Evolutionary conservation across 2,113 vertebrate genomes (phyloP), one percentile per base, ranked within the genome.

Genomic region (Tychaedon coryphoeus): DNA sequence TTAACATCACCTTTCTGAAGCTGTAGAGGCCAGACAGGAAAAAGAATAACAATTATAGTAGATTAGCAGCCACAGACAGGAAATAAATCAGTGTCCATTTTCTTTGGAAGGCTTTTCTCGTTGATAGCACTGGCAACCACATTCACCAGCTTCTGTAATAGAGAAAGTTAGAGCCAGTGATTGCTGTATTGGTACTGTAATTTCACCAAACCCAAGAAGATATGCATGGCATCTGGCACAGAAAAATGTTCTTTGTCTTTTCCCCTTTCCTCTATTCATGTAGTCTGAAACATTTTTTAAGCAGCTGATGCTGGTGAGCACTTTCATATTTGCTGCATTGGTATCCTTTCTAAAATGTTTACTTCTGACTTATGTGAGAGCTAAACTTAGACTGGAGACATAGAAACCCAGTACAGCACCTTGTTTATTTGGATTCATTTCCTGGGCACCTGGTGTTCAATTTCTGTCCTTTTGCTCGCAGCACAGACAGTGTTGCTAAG

Each of bases 301-400:
- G 71, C n/a, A 58, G 54, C 33, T 77, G 75, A 66, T 90, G 82
- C 43, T 60, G 47, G 4, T 19, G 60, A 83, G 56, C 58, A 29
- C 64, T 86, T 79, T 73, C 19, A 4, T 13, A n/a, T 90, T 83
- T 88, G 60, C 42, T 70, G 19, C 34, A 3, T 20, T 42, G 18
- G 5, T 75, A 40, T 86, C 51, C 79, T 77, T 77, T 86, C 72
- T 77, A 11, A 82, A 77, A 5, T 88, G 94, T 97, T 95, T 94
- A 91, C 81, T 85, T 92, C 74, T 90, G 38, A 45, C 85, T 96
- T 76, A 31, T 3, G 24, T 36, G 87, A 56, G 87, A 64, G 71
- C 93, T 97, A 95, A 96, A 96, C 90, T 94, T 95, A 94, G 93
- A 66, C 34, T 90, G 0, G 15, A 73, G 92, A 77, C 90, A 90